Conservation (phyloP, 1,140 invertebrate genomes). For the Lepidurus packardi region DNA sequence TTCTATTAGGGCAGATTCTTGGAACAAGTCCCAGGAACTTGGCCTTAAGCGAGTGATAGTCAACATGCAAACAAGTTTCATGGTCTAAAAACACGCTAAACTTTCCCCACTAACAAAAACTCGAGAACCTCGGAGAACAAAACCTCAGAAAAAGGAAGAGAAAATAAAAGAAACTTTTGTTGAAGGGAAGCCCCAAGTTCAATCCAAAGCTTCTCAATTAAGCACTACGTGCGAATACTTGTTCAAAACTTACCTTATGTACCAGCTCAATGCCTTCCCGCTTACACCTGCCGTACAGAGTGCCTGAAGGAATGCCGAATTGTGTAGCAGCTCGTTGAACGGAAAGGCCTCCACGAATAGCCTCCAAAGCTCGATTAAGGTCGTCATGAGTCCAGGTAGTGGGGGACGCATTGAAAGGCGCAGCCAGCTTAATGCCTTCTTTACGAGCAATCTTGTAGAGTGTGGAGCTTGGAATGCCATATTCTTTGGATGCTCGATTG, state of each 20-base stretch:
- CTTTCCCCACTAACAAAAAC: no score
- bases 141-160: no score
- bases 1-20: no score
- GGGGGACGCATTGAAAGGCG: slow-evolving; percentile 81
- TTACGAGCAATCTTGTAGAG: slow-evolving; percentile 82
- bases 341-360: slow-evolving; percentile 73
- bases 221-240: neutral
- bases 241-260: slow-evolving; percentile 30
- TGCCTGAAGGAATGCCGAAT: slow-evolving; percentile 77
- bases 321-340: slow-evolving; percentile 77
- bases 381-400: slow-evolving; percentile 81
- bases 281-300: slow-evolving; percentile 78
- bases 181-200: no score
- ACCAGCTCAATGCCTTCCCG: slow-evolving; percentile 74
- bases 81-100: no score
- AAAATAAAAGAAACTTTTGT: no score
- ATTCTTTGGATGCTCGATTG: slow-evolving; percentile 86
- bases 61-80: no score
- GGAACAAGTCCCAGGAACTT: no score
- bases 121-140: no score
- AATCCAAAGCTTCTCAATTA: no score
- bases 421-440: slow-evolving; percentile 77
- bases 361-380: slow-evolving; percentile 67
- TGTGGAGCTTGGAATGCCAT: slow-evolving; percentile 81
- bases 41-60: no score